Percentiles rank a stretch among this genome's conserved stretches.
These are phyloP conservation scores for Drosophila sturtevanti DNA, from an alignment of 1,140 invertebrate species.

Conservation along the genomic window DNA sequence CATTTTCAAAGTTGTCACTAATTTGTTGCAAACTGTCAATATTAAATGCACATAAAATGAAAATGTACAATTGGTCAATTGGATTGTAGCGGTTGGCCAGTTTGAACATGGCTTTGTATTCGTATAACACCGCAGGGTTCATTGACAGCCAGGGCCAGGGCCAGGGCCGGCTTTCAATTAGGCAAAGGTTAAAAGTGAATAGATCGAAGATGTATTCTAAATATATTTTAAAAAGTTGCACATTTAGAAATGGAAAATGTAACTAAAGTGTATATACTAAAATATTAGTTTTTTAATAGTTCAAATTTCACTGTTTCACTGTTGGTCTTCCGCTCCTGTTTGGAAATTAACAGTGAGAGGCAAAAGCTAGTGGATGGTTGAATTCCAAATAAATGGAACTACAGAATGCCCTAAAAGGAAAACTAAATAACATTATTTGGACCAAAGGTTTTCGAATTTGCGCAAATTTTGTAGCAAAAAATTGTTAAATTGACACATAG, in stretches of 20 bases:
- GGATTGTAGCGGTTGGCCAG: constrained; percentile 9
- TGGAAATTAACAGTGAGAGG: background rate
- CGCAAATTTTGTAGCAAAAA: background rate
- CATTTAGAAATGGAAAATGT: background rate
- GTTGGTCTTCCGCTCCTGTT: background rate
- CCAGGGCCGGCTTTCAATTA: background rate
- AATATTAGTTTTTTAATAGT: no score
- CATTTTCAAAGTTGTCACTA: constrained; percentile 25
- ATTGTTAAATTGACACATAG: constrained; percentile 4
- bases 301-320: background rate
- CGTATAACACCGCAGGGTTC: constrained; percentile 14
- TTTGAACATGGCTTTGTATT: constrained; percentile 9
- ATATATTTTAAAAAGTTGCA: no score
- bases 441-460: background rate
- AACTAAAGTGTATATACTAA: background rate
- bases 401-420: background rate
- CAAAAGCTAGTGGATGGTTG: background rate
- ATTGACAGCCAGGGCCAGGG: background rate
- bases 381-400: background rate
- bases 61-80: constrained; percentile 25
- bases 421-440: background rate
- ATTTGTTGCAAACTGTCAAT: constrained; percentile 41
- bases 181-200: no score
- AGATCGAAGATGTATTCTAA: no score
- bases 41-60: constrained; percentile 17